These are phyloP conservation scores for Eupithecia tripunctaria DNA, from an alignment of 2,888 invertebrate genomes.

Conservation along the genomic window DNA sequence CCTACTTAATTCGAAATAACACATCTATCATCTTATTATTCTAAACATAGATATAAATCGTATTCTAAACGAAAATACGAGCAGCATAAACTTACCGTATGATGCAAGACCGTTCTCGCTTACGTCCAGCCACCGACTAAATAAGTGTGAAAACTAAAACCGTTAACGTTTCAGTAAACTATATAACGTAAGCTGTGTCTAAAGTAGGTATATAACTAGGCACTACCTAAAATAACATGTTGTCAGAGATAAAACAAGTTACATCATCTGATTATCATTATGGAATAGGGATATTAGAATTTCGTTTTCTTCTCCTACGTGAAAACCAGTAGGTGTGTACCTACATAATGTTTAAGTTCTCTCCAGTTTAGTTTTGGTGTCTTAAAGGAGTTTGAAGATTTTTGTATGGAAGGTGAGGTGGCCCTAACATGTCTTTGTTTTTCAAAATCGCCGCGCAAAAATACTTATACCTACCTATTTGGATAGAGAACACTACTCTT, in stretches of 20 bases:
- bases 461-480: too few species aligned
- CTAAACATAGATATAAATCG: too few species aligned
- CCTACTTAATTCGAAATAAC: too few species aligned
- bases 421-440: too few species aligned
- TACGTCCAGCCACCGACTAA: slow-evolving; percentile 3
- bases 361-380: too few species aligned
- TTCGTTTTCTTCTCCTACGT: not conserved
- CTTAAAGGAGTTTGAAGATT: too few species aligned
- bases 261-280: not conserved
- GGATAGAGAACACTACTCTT: too few species aligned
- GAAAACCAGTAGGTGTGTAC: too few species aligned
- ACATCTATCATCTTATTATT: too few species aligned
- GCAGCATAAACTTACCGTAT: slow-evolving; percentile 2
- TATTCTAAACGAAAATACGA: not conserved
- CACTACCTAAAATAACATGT: not conserved
- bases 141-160: not conserved
- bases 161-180: not conserved
- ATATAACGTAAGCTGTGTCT: not conserved
- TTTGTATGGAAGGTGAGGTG: too few species aligned
- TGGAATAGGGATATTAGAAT: not conserved
- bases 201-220: not conserved
- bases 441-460: too few species aligned
- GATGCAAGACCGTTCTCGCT: not conserved
- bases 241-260: slow-evolving; percentile 9
- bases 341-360: too few species aligned